phyloP scores from a whole-genome alignment of 2,888 invertebrate species.

The Elmis aenea region DNA sequence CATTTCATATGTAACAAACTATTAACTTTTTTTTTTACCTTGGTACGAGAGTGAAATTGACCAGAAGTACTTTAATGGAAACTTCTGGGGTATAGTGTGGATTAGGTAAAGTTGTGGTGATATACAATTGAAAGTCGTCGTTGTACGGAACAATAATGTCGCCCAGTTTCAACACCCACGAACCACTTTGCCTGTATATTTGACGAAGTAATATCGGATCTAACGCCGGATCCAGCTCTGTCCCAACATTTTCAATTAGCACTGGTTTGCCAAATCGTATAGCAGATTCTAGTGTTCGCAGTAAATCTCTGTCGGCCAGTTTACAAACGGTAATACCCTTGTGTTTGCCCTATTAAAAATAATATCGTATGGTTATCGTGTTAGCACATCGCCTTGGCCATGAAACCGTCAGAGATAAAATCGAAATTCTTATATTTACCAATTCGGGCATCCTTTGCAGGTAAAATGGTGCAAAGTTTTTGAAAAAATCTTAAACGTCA shows the following conservation, averaged over 20 bases:
- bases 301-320: constrained; percentile 65
- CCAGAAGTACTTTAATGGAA: constrained; percentile 77
- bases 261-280: constrained; percentile 70
- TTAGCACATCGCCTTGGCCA: too few species aligned
- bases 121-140: constrained; percentile 72
- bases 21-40: too few species aligned
- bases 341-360: constrained; percentile 67
- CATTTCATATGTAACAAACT: too few species aligned
- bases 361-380: too few species aligned
- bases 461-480: too few species aligned
- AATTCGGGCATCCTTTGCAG: too few species aligned
- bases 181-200: constrained; percentile 71
- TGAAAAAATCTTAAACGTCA: too few species aligned
- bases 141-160: constrained; percentile 79
- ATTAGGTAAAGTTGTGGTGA: constrained; percentile 85
- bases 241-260: constrained; percentile 79
- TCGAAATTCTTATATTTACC: too few species aligned
- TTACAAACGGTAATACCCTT: constrained; percentile 66
- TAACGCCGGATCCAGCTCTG: constrained; percentile 79
- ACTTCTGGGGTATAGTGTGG: constrained; percentile 86
- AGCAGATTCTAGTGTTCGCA: constrained; percentile 64
- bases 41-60: constrained; percentile 84
- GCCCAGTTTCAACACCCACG: constrained; percentile 74
- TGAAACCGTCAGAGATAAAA: too few species aligned
- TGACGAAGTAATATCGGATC: constrained; percentile 77